These are phyloP conservation scores for Loxodonta africana DNA, from an alignment of 2,113 vertebrate genomes.

Conservation along the genomic window DNA sequence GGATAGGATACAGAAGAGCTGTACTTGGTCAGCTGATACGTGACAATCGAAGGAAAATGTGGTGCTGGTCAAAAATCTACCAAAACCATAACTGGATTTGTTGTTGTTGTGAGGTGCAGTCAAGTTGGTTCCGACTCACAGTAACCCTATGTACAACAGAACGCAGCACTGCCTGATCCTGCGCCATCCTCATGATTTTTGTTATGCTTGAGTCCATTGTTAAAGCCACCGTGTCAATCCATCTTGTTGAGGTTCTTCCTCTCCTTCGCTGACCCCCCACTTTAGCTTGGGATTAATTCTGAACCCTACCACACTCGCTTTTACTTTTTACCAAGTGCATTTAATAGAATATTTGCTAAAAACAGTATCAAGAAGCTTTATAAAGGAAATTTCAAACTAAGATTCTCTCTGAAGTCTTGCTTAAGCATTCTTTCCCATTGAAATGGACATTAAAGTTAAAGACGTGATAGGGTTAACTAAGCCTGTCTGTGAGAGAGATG, in stretches of 20 bases:
- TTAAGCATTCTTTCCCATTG: constrained; percentile 21
- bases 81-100: not conserved
- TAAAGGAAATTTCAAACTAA: constrained; percentile 51
- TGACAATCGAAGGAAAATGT: not conserved
- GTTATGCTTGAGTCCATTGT: too few species aligned
- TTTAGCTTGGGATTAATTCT: constrained; percentile 24
- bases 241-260: too few species aligned
- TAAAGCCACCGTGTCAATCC: too few species aligned
- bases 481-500: constrained; percentile 23
- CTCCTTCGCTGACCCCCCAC: too few species aligned
- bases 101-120: too few species aligned
- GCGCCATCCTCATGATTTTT: too few species aligned
- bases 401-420: constrained; percentile 35
- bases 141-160: too few species aligned
- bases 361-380: constrained; percentile 9
- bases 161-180: too few species aligned
- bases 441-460: constrained; percentile 22
- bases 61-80: not conserved
- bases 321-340: constrained; percentile 43
- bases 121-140: too few species aligned
- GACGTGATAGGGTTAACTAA: constrained; percentile 12
- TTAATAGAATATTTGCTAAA: constrained; percentile 58
- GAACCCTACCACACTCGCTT: constrained; percentile 27
- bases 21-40: not conserved
- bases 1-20: not conserved